A percentile compares a stretch with the other conserved stretches of the same genome.
Conservation (phyloP, 2,113 vertebrate species). For the Xenopus borealis region DNA sequence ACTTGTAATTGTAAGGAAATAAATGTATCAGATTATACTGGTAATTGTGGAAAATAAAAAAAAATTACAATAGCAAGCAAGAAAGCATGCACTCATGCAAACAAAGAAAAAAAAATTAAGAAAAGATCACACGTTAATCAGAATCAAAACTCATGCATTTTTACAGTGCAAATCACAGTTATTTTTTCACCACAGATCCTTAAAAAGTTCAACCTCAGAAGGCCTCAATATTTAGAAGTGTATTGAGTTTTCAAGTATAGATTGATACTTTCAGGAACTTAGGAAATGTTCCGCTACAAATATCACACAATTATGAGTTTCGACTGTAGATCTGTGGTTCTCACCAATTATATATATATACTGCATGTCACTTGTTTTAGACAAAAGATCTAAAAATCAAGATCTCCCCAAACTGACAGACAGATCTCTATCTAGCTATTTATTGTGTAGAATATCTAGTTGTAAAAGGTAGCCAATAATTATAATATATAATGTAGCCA, state of each 20-base stretch:
- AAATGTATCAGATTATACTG: too few species aligned
- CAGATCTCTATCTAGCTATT: too few species aligned
- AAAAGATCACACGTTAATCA: conserved; percentile 27
- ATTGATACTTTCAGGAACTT: conserved; percentile 54
- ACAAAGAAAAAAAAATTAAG: background rate
- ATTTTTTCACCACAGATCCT: conserved; percentile 56
- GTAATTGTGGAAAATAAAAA: too few species aligned
- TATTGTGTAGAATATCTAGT: too few species aligned
- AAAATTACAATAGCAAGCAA: conserved; percentile 15
- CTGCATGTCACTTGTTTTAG: too few species aligned
- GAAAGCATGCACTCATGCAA: conserved; percentile 54
- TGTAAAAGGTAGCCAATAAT: too few species aligned
- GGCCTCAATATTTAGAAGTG: conserved; percentile 30
- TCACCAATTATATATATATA: conserved; percentile 1
- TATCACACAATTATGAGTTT: conserved; percentile 30
- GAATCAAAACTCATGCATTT: conserved; percentile 10
- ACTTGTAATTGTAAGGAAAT: too few species aligned
- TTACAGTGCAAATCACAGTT: conserved; percentile 51
- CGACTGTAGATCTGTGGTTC: conserved; percentile 17
- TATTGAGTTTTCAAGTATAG: conserved; percentile 41
- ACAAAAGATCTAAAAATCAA: too few species aligned
- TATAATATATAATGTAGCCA: too few species aligned
- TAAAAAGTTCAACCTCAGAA: conserved; percentile 51
- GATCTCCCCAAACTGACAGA: too few species aligned
- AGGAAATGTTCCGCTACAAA: conserved; percentile 44